Evolutionary conservation across 2,797 vertebrate genomes (phyloP).

Genomic region (Erithacus rubecula): DNA sequence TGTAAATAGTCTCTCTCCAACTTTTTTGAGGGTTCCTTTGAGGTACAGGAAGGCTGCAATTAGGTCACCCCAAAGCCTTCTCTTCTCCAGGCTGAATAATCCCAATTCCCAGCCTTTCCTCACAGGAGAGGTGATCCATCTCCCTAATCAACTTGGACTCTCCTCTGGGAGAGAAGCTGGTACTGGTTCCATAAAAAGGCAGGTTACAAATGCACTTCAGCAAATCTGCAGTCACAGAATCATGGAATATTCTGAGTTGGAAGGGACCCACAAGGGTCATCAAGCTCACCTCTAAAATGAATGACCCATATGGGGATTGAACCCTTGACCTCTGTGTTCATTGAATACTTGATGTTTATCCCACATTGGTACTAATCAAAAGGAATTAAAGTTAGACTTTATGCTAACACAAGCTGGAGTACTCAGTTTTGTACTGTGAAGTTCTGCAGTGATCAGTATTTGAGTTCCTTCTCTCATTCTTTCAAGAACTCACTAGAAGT

Average conservation of each 20-base stretch:
- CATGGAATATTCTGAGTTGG: not conserved
- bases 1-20: not conserved
- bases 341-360: not conserved
- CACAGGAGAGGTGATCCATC: not conserved
- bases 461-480: not conserved
- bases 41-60: not conserved
- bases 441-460: not conserved
- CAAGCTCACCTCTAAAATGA: not conserved
- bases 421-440: not conserved
- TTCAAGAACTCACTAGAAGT: not conserved
- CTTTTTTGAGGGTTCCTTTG: not conserved
- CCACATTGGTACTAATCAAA: not conserved
- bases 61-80: not conserved
- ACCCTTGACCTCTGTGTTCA: not conserved
- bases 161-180: not conserved
- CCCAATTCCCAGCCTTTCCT: not conserved
- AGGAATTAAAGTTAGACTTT: not conserved
- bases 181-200: not conserved
- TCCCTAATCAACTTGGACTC: not conserved
- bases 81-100: not conserved
- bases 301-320: not conserved
- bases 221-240: not conserved
- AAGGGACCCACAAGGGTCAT: not conserved
- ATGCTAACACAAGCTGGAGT: not conserved
- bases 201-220: not conserved